phyloP scores from a whole-genome alignment of 1,140 invertebrate genomes.

The Parasteatoda tepidariorum region DNA sequence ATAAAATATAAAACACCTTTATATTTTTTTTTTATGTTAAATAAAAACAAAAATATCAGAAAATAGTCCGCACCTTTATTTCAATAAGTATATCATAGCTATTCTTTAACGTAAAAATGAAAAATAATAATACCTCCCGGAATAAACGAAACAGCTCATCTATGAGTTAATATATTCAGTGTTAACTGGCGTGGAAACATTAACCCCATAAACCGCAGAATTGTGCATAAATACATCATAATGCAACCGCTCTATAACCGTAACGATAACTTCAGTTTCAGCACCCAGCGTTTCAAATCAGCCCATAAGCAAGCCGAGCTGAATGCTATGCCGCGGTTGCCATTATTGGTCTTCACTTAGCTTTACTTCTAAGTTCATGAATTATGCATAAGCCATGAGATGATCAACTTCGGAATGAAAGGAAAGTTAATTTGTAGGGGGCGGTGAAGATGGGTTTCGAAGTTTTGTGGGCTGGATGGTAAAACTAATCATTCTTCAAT shows the following conservation, averaged over 20 bases:
- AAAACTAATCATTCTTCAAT: slow-evolving; percentile 56
- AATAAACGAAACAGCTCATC: neutral
- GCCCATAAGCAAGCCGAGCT: neutral
- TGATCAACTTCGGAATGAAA: slow-evolving; percentile 39
- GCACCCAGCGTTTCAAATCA: neutral
- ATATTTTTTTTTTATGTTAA: too few relatives aligned
- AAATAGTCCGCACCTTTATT: too few relatives aligned
- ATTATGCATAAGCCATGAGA: slow-evolving; percentile 32
- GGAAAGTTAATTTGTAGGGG: slow-evolving; percentile 43
- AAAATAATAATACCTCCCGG: too few relatives aligned
- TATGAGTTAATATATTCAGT: neutral
- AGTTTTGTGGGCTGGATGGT: neutral
- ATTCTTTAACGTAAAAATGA: too few relatives aligned
- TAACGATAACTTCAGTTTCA: slow-evolving; percentile 2
- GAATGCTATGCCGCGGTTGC: neutral
- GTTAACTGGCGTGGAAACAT: neutral
- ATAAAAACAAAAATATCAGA: too few relatives aligned
- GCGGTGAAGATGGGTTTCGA: neutral
- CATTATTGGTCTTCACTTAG: slow-evolving; percentile 21
- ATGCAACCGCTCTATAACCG: neutral
- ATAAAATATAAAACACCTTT: too few relatives aligned
- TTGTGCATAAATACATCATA: slow-evolving; percentile 15
- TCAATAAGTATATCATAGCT: too few relatives aligned
- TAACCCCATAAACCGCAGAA: slow-evolving; percentile 24
- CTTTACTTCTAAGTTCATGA: slow-evolving; percentile 13